phyloP scores from a whole-genome alignment of 2,113 vertebrate species.

The Pelvicachromis taeniatus region DNA sequence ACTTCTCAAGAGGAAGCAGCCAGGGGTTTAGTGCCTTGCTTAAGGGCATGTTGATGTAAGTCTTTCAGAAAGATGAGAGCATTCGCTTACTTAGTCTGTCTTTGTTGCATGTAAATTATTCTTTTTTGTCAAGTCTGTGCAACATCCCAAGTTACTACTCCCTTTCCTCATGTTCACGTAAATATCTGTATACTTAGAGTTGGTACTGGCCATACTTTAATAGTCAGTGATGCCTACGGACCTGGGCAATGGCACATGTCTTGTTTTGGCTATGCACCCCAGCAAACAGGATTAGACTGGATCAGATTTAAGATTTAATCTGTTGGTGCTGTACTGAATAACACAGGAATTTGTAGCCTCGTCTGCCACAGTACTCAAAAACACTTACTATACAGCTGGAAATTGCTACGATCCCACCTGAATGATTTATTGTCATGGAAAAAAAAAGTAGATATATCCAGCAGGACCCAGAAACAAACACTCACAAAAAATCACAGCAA shows the following conservation, averaged over 20 bases:
- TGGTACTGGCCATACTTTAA: not conserved
- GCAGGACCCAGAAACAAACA: not conserved
- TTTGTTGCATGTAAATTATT: not conserved
- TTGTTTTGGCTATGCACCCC: not conserved
- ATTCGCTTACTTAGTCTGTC: not conserved
- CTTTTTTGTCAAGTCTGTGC: not conserved
- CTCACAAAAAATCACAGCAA: not conserved
- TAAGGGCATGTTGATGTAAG: not conserved
- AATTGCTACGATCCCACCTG: not conserved
- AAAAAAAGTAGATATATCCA: not conserved
- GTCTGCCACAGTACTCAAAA: not conserved
- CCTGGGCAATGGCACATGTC: not conserved
- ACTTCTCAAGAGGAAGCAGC: not conserved
- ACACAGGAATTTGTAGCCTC: not conserved
- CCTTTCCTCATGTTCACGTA: not conserved
- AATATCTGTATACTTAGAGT: not conserved
- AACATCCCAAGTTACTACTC: not conserved
- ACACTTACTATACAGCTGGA: not conserved
- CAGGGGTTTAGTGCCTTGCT: constrained; percentile 13
- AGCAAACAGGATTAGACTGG: not conserved
- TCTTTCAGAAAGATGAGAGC: not conserved
- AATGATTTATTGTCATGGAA: not conserved
- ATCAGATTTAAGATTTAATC: not conserved
- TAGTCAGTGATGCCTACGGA: not conserved
- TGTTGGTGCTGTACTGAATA: not conserved